A percentile compares a stretch with the other conserved stretches of the same genome.
These are phyloP conservation scores for Pelecanoides urinatrix DNA, from an alignment of 2,113 vertebrate species.

Conservation along the genomic window DNA sequence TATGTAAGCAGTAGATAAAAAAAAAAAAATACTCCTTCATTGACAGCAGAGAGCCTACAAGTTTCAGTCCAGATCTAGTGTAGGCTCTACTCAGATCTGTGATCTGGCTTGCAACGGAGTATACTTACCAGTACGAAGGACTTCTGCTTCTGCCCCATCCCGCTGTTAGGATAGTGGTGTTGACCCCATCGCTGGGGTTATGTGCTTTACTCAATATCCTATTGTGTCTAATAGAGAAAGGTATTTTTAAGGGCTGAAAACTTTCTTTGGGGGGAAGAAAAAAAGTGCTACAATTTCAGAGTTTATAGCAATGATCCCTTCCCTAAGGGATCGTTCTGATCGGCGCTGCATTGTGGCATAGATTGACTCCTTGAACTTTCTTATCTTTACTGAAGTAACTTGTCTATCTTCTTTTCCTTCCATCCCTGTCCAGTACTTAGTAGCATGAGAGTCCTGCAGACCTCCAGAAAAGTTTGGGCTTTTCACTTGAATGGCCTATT, in stretches of 20 bases:
- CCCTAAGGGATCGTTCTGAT: neutral
- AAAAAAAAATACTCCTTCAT: neutral
- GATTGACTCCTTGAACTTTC: neutral
- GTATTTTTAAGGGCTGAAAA: neutral
- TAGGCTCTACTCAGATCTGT: neutral
- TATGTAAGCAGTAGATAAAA: neutral
- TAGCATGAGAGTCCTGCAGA: neutral
- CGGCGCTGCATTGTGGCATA: neutral
- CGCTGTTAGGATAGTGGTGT: neutral
- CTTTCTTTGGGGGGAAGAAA: accelerated
- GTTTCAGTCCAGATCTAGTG: neutral
- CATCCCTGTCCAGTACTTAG: neutral
- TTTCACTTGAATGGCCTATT: neutral
- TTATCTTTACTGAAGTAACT: neutral
- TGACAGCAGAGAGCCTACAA: neutral
- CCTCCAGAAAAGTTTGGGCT: neutral
- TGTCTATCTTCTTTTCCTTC: neutral
- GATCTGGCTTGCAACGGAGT: neutral
- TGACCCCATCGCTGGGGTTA: neutral
- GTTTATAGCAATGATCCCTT: neutral
- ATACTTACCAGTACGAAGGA: neutral
- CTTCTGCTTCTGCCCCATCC: neutral
- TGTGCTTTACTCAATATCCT: neutral
- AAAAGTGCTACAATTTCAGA: neutral
- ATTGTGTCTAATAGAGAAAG: neutral